A percentile compares a stretch with the other conserved stretches of the same genome.
Evolutionary conservation across 2,888 invertebrate genomes (phyloP).

Genomic region (Aspidiotus rigidus): DNA sequence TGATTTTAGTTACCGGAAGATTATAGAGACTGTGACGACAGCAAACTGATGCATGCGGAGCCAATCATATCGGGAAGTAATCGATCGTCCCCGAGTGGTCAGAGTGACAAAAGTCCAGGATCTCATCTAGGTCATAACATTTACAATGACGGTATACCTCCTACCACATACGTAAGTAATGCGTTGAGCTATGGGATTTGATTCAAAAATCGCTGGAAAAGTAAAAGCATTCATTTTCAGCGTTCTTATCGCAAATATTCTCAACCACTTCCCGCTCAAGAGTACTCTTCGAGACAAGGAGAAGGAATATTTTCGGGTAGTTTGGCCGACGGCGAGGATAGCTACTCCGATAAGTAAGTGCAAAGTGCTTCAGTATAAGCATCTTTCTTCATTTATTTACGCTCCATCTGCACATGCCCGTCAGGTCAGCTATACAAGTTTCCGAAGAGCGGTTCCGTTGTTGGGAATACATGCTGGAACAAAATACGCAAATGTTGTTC

Average conservation of each 20-base stretch:
- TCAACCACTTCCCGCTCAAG: conserved; percentile 5
- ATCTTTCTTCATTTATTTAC: not conserved
- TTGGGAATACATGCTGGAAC: conserved; percentile 88
- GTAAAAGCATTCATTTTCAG: not conserved
- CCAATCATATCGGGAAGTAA: conserved; percentile 47
- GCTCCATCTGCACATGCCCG: not conserved
- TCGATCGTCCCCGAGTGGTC: conserved; percentile 75
- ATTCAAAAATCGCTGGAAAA: no score
- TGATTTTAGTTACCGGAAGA: not conserved
- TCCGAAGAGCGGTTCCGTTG: conserved; percentile 83
- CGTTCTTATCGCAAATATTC: conserved; percentile 16
- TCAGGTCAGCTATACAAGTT: conserved; percentile 42
- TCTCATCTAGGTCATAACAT: conserved; percentile 5
- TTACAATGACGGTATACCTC: conserved; percentile 13
- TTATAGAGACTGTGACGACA: conserved; percentile 13
- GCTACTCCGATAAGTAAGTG: conserved; percentile 38
- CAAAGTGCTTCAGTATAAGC: not conserved
- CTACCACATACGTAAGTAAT: conserved; percentile 18
- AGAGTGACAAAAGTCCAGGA: conserved; percentile 57
- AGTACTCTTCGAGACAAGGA: not conserved
- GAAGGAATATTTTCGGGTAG: conserved; percentile 30
- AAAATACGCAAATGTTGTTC: conserved; percentile 77
- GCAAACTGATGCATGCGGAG: conserved; percentile 38
- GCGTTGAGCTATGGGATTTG: not conserved
- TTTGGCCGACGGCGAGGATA: conserved; percentile 39